A percentile compares a stretch with the other conserved stretches of the same genome.
These are phyloP conservation scores for Phymorhynchus buccinoides DNA, from an alignment of 1,140 invertebrate genomes.

Conservation along the genomic window DNA sequence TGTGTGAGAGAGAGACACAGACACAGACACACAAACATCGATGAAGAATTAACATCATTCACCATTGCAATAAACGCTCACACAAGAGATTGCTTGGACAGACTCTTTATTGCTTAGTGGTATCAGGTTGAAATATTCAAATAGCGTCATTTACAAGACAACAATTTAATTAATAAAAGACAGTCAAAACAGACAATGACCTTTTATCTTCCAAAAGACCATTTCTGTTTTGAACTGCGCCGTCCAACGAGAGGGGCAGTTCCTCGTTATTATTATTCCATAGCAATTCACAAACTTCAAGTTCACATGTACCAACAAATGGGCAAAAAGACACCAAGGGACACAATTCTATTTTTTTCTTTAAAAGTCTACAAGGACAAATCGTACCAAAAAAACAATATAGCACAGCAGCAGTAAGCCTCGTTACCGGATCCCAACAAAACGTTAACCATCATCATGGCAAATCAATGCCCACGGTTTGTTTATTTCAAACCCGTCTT, in stretches of 20 bases:
- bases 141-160: not conserved
- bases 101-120: constrained; percentile 31
- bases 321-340: not conserved
- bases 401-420: not conserved
- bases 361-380: not conserved
- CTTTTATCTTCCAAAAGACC: not conserved
- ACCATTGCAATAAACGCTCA: not conserved
- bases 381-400: not conserved
- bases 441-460: not conserved
- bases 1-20: not conserved
- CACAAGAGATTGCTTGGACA: not conserved
- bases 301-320: not conserved
- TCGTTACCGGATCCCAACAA: constrained; percentile 5
- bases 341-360: not conserved
- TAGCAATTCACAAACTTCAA: not conserved
- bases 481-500: not conserved
- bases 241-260: constrained; percentile 24
- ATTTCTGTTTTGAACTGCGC: constrained; percentile 11
- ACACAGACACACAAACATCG: not conserved
- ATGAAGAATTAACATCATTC: not conserved
- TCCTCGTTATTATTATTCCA: not conserved
- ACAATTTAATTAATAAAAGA: not conserved
- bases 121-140: constrained; percentile 21
- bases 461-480: not conserved
- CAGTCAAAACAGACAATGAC: constrained; percentile 12